Evolutionary conservation across 1,140 invertebrate genomes (phyloP), one percentile per base, ranked within the genome.

Genomic region (Drosophila novamexicana): DNA sequence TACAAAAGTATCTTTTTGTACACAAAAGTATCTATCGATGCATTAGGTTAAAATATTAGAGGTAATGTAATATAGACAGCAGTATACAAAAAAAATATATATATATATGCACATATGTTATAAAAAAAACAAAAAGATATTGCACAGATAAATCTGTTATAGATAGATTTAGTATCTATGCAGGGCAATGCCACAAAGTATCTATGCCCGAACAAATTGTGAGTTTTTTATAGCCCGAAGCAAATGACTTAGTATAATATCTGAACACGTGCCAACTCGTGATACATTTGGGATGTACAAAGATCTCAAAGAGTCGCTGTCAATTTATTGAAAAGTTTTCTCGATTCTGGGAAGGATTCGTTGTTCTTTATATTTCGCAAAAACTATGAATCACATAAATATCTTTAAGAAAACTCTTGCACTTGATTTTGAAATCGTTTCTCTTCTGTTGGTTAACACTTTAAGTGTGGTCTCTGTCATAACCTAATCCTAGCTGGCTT

Each of bases 401-500:
- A 16, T 57, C 16, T 10, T 44, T 44, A 0, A 18, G 10, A 10
- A 12, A 14, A 34, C 6, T 29, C 5, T 10, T 49, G 29, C 45
- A 12, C 29, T 58, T 57, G 14, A 1, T 3, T 58, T 45, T 45
- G 2, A n/a, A 32, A 44, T 10, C 9, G 12, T 32, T 29, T 40
- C 6, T 1, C 9, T 14, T 44, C 18, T 22, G 9, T 7, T 8
- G 39, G n/a, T 45, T 18, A 45, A 16, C 39, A 57, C 39, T 57
- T 44, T 57, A n/a, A 32, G n/a, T 8, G 9, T 16, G 7, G 8
- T 34, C 56, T 18, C 6, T 59, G 32, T 34, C 49, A 62, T 37
- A 45, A 61, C 40, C 37, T 53, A 52, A 72, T 58, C 61, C 69
- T 47, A 37, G 49, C 42, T 65, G 70, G 63, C 71, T 37, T 47